These are phyloP conservation scores for Cryptotermes secundus DNA, from an alignment of 1,140 invertebrate species.

Conservation along the genomic window DNA sequence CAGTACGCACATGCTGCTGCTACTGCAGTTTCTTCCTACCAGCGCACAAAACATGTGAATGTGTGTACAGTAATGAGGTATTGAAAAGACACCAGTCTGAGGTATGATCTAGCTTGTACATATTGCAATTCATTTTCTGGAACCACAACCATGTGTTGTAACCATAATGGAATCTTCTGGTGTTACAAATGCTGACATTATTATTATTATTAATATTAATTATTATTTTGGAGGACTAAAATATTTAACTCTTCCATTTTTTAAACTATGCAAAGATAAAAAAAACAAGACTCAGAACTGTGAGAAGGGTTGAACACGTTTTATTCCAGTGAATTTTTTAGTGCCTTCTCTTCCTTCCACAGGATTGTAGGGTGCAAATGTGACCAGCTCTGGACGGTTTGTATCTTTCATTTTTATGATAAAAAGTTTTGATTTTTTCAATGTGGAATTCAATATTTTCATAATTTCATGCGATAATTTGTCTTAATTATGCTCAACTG, in stretches of 20 bases:
- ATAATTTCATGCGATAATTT: conserved; percentile 20
- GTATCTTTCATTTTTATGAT: conserved; percentile 3
- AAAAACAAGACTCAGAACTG: background rate
- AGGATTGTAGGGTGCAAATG: background rate
- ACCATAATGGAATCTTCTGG: conserved; percentile 24
- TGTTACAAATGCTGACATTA: conserved; percentile 22
- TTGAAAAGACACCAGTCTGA: conserved; percentile 16
- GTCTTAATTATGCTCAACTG: background rate
- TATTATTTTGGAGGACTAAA: conserved; percentile 23
- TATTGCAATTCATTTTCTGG: conserved; percentile 21
- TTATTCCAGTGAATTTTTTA: background rate
- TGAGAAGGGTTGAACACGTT: background rate
- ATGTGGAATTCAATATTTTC: background rate
- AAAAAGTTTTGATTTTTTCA: background rate
- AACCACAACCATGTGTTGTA: conserved; percentile 9
- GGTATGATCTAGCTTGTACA: conserved; percentile 21
- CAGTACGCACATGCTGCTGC: no score
- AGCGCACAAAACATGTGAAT: background rate
- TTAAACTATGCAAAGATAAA: background rate
- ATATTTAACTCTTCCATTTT: background rate
- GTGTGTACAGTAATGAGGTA: conserved; percentile 23
- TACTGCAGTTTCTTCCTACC: conserved; percentile 9
- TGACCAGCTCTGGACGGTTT: conserved; percentile 24
- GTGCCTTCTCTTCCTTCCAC: background rate
- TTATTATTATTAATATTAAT: background rate